phyloP scores from a whole-genome alignment of 1,140 invertebrate species.

The Tetraneura akinire region DNA sequence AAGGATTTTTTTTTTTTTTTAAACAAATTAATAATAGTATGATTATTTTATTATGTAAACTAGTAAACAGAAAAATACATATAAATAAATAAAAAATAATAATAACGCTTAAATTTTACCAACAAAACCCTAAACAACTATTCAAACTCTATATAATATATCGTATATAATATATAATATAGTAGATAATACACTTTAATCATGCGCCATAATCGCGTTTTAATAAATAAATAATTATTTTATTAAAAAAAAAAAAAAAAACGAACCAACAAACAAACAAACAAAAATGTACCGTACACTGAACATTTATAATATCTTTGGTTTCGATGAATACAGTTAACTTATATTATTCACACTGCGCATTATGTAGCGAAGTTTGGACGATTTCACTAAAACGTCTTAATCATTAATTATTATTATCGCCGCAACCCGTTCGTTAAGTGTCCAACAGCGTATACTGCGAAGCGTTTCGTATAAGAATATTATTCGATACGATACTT shows the following conservation, averaged over 20 bases:
- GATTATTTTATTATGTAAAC: conserved; percentile 41
- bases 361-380: background rate
- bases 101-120: conserved; percentile 42
- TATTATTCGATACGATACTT: too few relatives aligned
- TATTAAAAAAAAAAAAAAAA: conserved; percentile 1
- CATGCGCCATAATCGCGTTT: background rate
- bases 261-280: background rate
- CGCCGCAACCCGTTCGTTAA: background rate
- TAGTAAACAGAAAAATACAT: conserved; percentile 17
- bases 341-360: background rate
- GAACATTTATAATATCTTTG: conserved; percentile 48
- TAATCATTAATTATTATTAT: background rate
- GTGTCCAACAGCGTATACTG: conserved; percentile 20
- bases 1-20: conserved; percentile 10
- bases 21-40: conserved; percentile 43
- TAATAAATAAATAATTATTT: background rate
- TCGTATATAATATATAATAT: conserved; percentile 24
- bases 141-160: conserved; percentile 30
- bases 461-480: background rate
- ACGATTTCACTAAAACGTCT: background rate
- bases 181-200: conserved; percentile 8
- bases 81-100: conserved; percentile 34
- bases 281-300: background rate
- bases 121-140: conserved; percentile 50
- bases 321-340: conserved; percentile 29